These are phyloP conservation scores for Chrysopilus asiliformis DNA, from an alignment of 2,888 invertebrate species.

Conservation along the genomic window DNA sequence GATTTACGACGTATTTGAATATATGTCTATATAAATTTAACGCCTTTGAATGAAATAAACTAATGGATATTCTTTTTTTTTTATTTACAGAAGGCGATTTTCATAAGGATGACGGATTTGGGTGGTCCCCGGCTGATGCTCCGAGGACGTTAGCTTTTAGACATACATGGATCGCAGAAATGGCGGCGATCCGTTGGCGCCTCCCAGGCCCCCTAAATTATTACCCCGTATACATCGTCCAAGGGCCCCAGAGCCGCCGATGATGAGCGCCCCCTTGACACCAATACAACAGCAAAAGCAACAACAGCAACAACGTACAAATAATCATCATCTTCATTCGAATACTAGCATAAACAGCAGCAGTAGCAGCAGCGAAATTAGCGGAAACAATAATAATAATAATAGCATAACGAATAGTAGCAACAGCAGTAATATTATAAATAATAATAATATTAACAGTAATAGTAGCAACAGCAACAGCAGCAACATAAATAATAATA, in stretches of 20 bases:
- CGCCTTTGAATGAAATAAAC: too few species aligned
- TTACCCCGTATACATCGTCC: constrained; percentile 54
- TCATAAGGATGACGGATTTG: constrained; percentile 45
- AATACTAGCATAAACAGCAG: constrained; percentile 10
- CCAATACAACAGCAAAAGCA: constrained; percentile 15
- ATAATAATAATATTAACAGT: constrained; percentile 12
- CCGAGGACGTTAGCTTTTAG: constrained; percentile 37
- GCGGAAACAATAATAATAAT: constrained; percentile 7
- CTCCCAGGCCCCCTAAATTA: constrained; percentile 60
- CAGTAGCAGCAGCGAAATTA: constrained; percentile 17
- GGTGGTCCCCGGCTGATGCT: constrained; percentile 46
- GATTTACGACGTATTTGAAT: too few species aligned
- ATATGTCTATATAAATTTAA: too few species aligned
- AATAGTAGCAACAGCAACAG: constrained; percentile 15
- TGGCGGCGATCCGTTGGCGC: constrained; percentile 62
- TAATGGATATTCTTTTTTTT: constrained; percentile 15
- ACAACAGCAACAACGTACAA: neutral
- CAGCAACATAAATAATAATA: constrained; percentile 17
- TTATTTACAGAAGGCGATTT: constrained; percentile 43
- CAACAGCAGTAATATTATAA: constrained; percentile 8
- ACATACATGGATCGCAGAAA: constrained; percentile 55
- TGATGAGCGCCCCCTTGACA: constrained; percentile 36
- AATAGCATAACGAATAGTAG: constrained; percentile 8
- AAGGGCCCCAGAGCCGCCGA: constrained; percentile 44
- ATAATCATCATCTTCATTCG: constrained; percentile 8